Conservation (phyloP, 2,113 vertebrate species). For the Melozone crissalis region DNA sequence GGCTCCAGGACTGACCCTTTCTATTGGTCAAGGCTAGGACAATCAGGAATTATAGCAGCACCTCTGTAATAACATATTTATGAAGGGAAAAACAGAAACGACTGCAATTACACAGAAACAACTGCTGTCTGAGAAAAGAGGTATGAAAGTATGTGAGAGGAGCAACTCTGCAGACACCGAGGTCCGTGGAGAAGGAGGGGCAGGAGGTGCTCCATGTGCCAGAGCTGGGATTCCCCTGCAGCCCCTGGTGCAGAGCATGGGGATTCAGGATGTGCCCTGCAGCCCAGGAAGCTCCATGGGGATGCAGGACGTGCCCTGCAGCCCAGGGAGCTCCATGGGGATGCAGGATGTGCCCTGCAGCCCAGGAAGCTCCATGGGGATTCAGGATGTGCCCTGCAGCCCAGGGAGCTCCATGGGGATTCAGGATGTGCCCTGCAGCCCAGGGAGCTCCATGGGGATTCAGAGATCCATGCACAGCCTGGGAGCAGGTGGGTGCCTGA, state of each 20-base stretch:
- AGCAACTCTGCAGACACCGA: background rate
- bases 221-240: background rate
- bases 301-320: too few relatives aligned
- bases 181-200: too few relatives aligned
- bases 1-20: background rate
- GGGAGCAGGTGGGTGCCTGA: background rate
- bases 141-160: background rate
- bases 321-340: too few relatives aligned
- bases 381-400: background rate
- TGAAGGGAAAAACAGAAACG: background rate
- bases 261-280: background rate
- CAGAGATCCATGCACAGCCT: background rate
- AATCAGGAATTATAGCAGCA: rapidly evolving
- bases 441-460: background rate
- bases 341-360: too few relatives aligned
- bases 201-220: background rate
- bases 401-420: background rate
- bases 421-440: background rate
- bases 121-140: background rate
- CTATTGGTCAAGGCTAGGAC: background rate
- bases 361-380: too few relatives aligned
- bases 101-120: background rate
- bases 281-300: background rate
- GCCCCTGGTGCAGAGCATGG: background rate
- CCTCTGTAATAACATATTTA: background rate